Evolutionary conservation across 2,888 invertebrate species (phyloP).

Genomic region (Phalangium opilio): DNA sequence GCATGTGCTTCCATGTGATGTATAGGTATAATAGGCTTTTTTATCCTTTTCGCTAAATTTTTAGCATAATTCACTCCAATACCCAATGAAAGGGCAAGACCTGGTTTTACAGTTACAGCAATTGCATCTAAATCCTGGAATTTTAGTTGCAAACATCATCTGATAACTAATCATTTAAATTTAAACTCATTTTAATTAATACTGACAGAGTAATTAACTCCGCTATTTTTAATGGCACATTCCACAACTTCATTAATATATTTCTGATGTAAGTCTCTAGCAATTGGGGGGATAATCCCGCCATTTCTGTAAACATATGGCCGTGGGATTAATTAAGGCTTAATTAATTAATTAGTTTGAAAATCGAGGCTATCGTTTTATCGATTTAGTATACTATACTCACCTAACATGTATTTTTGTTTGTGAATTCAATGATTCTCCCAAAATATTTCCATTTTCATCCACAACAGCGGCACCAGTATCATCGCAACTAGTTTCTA

Average conservation of each 20-base stretch:
- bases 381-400: conserved; percentile 14
- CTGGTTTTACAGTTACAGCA: conserved; percentile 80
- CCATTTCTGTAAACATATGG: conserved; percentile 45
- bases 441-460: conserved; percentile 50
- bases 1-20: conserved; percentile 99
- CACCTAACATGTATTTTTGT: conserved; percentile 48
- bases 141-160: too few relatives aligned
- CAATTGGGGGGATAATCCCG: conserved; percentile 77
- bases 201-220: conserved; percentile 28
- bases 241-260: conserved; percentile 59
- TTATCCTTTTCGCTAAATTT: conserved; percentile 23
- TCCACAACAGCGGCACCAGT: conserved; percentile 82
- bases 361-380: background rate
- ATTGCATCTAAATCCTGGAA: conserved; percentile 62
- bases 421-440: conserved; percentile 69
- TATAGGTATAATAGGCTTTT: conserved; percentile 67
- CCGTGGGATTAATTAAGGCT: background rate
- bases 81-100: conserved; percentile 56
- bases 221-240: conserved; percentile 46
- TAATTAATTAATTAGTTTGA: background rate
- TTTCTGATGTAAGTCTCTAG: conserved; percentile 59
- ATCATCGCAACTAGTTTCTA: conserved; percentile 96
- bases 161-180: too few relatives aligned
- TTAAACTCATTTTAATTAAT: too few relatives aligned
- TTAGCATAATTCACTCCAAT: conserved; percentile 56